Percentiles rank a stretch among this genome's conserved stretches.
Conservation (phyloP, 2,113 vertebrate genomes). For the Laterallus jamaicensis region DNA sequence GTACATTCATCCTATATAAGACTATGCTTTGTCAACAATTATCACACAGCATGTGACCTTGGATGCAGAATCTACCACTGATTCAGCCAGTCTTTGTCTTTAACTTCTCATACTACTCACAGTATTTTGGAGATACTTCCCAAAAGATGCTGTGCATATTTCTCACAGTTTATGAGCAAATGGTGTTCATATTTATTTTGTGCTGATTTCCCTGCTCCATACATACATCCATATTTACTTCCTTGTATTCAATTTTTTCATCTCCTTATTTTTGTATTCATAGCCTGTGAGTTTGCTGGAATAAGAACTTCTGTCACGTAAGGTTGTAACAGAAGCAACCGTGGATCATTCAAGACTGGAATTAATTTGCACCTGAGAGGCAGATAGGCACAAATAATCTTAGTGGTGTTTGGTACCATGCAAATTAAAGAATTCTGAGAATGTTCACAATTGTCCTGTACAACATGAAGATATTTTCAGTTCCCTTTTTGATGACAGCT, state of each 20-base stretch:
- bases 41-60: not conserved
- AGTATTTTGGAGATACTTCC: not conserved
- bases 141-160: not conserved
- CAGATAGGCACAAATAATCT: not conserved
- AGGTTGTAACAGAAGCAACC: not conserved
- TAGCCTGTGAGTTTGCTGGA: not conserved
- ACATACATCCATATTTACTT: not conserved
- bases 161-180: not conserved
- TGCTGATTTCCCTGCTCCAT: not conserved
- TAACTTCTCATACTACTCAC: not conserved
- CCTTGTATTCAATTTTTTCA: not conserved
- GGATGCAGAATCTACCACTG: not conserved
- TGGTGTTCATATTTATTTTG: not conserved
- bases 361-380: not conserved
- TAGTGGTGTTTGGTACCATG: not conserved
- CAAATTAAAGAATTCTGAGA: not conserved
- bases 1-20: not conserved
- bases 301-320: not conserved
- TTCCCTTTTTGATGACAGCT: not conserved
- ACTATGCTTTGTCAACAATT: not conserved
- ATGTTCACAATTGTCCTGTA: not conserved
- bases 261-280: not conserved
- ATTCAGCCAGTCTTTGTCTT: not conserved
- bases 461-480: not conserved
- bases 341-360: not conserved